phyloP scores from a whole-genome alignment of 2,113 vertebrate genomes.

The Actenoides lindsayi region DNA sequence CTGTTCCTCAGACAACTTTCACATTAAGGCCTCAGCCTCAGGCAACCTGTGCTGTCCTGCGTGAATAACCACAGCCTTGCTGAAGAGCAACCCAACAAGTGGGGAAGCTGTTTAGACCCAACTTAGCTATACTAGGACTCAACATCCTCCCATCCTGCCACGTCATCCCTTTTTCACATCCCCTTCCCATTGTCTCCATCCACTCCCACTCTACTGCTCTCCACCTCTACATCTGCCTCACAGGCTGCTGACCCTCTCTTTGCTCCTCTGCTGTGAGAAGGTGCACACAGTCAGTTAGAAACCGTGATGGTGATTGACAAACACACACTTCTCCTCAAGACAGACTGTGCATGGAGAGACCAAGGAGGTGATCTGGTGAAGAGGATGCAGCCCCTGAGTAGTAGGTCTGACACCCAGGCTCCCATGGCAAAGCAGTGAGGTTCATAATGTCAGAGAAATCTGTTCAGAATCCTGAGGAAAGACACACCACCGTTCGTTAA shows the following conservation, averaged over 20 bases:
- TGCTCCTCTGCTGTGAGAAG: background rate
- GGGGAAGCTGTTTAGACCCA: background rate
- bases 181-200: background rate
- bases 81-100: background rate
- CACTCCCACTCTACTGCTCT: background rate
- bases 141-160: background rate
- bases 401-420: background rate
- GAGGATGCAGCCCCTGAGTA: background rate
- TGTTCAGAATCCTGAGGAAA: background rate
- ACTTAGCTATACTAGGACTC: background rate
- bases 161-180: background rate
- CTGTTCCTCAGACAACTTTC: conserved; percentile 63
- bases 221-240: background rate
- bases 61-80: background rate
- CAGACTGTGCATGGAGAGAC: background rate
- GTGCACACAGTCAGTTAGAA: background rate
- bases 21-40: conserved; percentile 74
- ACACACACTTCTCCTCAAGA: background rate
- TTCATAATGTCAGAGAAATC: background rate
- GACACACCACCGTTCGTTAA: background rate
- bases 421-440: background rate
- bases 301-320: background rate
- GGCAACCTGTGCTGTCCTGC: conserved; percentile 49
- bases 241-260: background rate
- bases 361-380: background rate